Base-by-base conservation (phyloP, 2,888 invertebrate species). In the Pterostichus madidus region DNA sequence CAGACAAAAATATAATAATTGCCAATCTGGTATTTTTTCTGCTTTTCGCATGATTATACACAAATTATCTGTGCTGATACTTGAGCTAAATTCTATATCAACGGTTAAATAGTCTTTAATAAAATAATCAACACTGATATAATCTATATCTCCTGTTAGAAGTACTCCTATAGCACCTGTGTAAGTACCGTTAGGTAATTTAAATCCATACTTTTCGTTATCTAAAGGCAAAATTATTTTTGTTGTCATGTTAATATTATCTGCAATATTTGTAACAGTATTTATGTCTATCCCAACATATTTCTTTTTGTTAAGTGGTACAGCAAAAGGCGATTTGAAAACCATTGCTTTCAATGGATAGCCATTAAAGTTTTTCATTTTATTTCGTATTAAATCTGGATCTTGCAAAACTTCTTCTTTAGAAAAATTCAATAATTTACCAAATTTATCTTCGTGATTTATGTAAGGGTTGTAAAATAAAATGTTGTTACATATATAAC, bases 1-100 rank as follows among this genome's bases (percentile, higher is more conserved):
- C 0, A 90, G 87, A 5, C 88, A 89, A 83, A 88, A 89, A 1
- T 90, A 85, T 0, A 90, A 89, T 2, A 90, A 84, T 76, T 90
- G 87, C 2, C 90, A 90, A 83, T 88, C 87, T 0, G 90, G 90
- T 77, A 90, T 88, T 1, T 87, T 86, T 80, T 89, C 87, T 0
- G 90, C 89, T 86, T 90, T 90, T 53, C 86, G 86, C 5, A 90
- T 89, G 82, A 88, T 88, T 32, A 90, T 86, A 59, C 90, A 90
- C 4, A 90, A 85, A 11, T 89, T 86, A 44, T 90, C 90, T 84
- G 87, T 88, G 84, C 89, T 89, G 6, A 89, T 87, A 1, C 89
- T 86, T 1, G 87, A 86, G 2, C 88, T 88, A 83, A 90, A 90
- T 83, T 89, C 89, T 0, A 90, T 84, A 4, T 87, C 87, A 1